Percentiles rank a stretch among this genome's conserved stretches.
These are phyloP conservation scores for Aythya baeri DNA, from an alignment of 2,113 vertebrate genomes.

Conservation along the genomic window DNA sequence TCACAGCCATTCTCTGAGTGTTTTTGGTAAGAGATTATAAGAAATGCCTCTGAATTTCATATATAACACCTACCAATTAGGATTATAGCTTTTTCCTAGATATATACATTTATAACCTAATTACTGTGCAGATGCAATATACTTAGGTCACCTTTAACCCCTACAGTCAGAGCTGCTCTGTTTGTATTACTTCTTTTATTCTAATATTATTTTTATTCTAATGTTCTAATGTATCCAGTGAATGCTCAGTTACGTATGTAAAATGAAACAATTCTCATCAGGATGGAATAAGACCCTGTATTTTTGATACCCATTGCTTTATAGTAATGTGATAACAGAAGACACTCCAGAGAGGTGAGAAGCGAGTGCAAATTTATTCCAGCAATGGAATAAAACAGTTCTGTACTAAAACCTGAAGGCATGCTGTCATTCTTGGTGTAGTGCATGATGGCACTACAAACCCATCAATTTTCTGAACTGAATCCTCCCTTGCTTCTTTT, in stretches of 20 bases:
- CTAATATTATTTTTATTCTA: neutral
- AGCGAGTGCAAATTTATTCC: neutral
- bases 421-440: neutral
- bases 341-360: neutral
- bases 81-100: too few species aligned
- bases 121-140: neutral
- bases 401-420: neutral
- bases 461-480: neutral
- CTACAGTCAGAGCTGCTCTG: neutral
- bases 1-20: neutral
- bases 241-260: neutral
- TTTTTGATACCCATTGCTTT: neutral
- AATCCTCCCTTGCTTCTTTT: neutral
- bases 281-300: neutral
- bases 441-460: neutral
- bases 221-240: neutral
- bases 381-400: neutral
- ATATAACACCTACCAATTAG: neutral
- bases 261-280: neutral
- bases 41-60: neutral
- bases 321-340: neutral
- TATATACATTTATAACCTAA: neutral
- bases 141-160: neutral
- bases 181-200: neutral
- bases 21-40: neutral